Evolutionary conservation across 2,113 vertebrate genomes (phyloP).

Genomic region (Platichthys stellatus): DNA sequence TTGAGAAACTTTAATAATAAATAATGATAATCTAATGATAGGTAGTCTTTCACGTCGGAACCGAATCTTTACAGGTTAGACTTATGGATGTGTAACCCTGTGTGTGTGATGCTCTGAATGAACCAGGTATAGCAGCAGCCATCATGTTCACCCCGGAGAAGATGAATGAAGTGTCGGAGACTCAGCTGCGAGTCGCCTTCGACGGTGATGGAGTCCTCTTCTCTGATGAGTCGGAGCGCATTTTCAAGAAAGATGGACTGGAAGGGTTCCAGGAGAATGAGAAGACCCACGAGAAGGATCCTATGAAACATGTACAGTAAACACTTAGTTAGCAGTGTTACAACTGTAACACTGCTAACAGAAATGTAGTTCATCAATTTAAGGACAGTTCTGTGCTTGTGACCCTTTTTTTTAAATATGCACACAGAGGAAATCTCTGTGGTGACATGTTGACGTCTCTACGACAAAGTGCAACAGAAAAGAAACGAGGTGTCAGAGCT

Average conservation of each 20-base stretch:
- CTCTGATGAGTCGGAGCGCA: conserved; percentile 94
- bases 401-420: not conserved
- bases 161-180: conserved; percentile 86
- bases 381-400: not conserved
- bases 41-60: not conserved
- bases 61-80: too few species aligned
- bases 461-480: too few species aligned
- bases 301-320: conserved; percentile 89
- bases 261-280: conserved; percentile 96
- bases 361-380: not conserved
- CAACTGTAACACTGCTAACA: not conserved
- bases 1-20: not conserved
- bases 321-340: not conserved
- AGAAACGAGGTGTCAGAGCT: too few species aligned
- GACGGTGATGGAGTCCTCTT: conserved; percentile 96
- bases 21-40: not conserved
- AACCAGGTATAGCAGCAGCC: conserved; percentile 92
- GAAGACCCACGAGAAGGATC: conserved; percentile 92
- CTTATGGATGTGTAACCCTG: not conserved
- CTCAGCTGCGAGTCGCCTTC: conserved; percentile 93
- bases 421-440: too few species aligned
- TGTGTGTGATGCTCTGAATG: conserved; percentile 11
- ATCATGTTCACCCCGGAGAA: conserved; percentile 92
- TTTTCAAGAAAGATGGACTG: conserved; percentile 92
- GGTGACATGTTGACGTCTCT: too few species aligned